These are phyloP conservation scores for Copsychus sechellarum DNA, from an alignment of 2,113 vertebrate genomes.

Conservation along the genomic window DNA sequence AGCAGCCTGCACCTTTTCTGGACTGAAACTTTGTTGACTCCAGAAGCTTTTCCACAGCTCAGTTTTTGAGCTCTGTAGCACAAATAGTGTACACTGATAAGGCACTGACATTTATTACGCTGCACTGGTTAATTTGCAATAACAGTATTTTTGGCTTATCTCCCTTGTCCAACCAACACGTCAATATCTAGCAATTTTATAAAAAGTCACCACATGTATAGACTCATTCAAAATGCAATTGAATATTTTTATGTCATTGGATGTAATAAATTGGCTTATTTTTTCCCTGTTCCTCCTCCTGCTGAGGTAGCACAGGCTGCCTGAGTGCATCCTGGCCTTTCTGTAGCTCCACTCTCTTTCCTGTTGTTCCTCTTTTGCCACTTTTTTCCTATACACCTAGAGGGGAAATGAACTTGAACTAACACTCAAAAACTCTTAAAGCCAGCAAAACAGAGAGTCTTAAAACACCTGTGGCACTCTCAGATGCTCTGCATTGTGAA, in stretches of 20 bases:
- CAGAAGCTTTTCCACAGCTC: neutral
- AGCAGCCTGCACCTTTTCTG: neutral
- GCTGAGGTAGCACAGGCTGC: neutral
- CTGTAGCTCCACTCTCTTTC: neutral
- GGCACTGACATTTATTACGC: neutral
- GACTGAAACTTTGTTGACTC: neutral
- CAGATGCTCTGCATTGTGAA: neutral
- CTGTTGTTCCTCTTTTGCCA: neutral
- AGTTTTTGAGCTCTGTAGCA: neutral
- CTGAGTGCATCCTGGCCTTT: neutral
- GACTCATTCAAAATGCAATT: neutral
- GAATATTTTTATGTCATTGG: neutral
- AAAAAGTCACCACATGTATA: accelerated
- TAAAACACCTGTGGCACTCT: neutral
- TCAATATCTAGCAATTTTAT: neutral
- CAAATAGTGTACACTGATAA: neutral
- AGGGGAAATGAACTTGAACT: accelerated
- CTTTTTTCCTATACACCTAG: neutral
- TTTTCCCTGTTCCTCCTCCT: neutral
- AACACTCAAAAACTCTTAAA: neutral
- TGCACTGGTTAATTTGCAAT: neutral
- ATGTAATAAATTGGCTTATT: neutral
- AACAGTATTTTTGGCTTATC: neutral
- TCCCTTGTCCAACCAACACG: neutral
- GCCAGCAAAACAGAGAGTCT: neutral